Base-by-base conservation (phyloP, 2,888 invertebrate genomes). In the Dicyrtoma fusca region DNA sequence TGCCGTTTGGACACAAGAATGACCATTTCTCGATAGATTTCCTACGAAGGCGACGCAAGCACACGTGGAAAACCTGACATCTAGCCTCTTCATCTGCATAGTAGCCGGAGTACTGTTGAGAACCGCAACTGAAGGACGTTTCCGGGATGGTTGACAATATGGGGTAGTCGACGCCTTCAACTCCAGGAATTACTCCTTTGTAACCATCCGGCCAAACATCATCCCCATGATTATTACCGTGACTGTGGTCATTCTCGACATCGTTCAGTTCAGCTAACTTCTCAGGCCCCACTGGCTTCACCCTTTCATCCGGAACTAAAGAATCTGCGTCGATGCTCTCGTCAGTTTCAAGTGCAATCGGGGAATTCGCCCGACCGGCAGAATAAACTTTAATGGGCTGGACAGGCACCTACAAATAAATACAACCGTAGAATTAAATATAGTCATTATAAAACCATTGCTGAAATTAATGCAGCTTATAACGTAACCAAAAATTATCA, bases 1-100 rank as follows among this genome's bases (percentile, higher is more conserved):
- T 80, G 17, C 80, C 80, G 59, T 80, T 80, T 13, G 80, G 80
- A 69, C 80, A 80, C 10, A 80, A 68, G 69, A 80, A 80, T 1
- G 75, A 76, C 77, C 79, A 80, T 49, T 78, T 75, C 25, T 76
- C 75, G 6, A 79, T 77, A 14, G 66, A 75, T 25, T 75, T 47
- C 23, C 76, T 53, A 21, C 55, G 57, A 53, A 71, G 75, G 25
- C 74, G 51, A 42, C 77, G 75, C 19, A 80, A 69, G 63, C 80
- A 80, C 21, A 80, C 71, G 42, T 80, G 80, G 64, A 79, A 80
- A 13, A 78, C 73, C 74, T 80, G 80, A 63, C 80, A 80, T 47
- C 79, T 59, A 5, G 79, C 75, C 42, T 64, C 51, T 14, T 73
- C 74, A 53, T 80, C 80, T 11, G 79, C 80, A 45, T 80, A 80